These are phyloP conservation scores for Troides aeacus DNA, from an alignment of 2,888 invertebrate species.

Conservation along the genomic window DNA sequence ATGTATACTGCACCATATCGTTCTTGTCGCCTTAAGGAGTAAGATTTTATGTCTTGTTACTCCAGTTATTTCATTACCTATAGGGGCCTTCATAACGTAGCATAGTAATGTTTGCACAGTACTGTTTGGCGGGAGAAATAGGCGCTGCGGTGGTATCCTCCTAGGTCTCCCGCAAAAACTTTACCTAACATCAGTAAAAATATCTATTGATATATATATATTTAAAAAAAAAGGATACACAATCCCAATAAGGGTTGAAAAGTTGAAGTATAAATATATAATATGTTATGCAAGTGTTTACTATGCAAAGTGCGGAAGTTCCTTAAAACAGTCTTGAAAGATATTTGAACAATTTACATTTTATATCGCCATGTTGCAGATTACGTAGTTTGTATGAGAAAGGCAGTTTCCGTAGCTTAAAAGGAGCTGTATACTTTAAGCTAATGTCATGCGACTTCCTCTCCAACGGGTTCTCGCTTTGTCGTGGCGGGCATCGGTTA, in stretches of 20 bases:
- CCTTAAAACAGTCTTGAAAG: not conserved
- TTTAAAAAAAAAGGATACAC: not conserved
- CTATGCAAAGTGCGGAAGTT: not conserved
- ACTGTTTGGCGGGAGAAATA: too few species aligned
- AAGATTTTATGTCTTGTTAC: too few species aligned
- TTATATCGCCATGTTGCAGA: conserved; percentile 7
- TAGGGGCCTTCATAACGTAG: too few species aligned
- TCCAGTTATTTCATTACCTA: too few species aligned
- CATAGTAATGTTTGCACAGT: too few species aligned
- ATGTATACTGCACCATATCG: too few species aligned
- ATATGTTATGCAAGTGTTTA: not conserved
- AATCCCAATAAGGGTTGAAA: not conserved
- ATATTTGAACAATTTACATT: conserved; percentile 14
- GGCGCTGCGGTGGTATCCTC: too few species aligned
- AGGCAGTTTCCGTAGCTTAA: not conserved
- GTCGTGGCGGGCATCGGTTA: too few species aligned
- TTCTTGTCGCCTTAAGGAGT: too few species aligned
- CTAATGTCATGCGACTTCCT: not conserved
- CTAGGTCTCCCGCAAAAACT: too few species aligned
- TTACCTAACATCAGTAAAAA: not conserved
- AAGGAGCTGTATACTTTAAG: conserved; percentile 10
- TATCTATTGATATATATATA: not conserved
- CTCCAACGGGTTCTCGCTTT: too few species aligned
- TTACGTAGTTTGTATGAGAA: conserved; percentile 6
- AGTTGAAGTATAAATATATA: not conserved